A percentile compares a stretch with the other conserved stretches of the same genome.
phyloP scores from a whole-genome alignment of 2,888 invertebrate species.

The Idaea biselata region DNA sequence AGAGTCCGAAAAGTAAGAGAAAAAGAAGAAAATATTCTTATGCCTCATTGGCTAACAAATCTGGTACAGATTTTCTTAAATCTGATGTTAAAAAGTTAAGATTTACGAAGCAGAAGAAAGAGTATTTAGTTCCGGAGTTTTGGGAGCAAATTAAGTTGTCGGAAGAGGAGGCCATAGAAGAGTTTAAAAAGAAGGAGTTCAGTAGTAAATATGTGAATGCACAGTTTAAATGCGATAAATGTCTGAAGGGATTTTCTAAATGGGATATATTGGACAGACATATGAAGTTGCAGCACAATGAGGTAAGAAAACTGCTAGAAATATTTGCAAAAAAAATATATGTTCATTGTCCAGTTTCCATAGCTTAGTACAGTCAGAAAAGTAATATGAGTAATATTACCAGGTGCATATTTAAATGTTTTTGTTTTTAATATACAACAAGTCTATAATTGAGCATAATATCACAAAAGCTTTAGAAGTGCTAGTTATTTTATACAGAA shows the following conservation, averaged over 20 bases:
- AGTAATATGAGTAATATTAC: too few relatives aligned
- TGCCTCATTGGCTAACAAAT: slow-evolving; percentile 11
- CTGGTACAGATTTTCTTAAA: slow-evolving; percentile 19
- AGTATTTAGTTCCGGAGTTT: slow-evolving; percentile 45
- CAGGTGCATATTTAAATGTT: too few relatives aligned
- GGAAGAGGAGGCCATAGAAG: slow-evolving; percentile 57
- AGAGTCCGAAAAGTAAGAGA: slow-evolving; percentile 11
- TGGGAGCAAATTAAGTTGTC: slow-evolving; percentile 55
- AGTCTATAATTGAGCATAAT: too few relatives aligned
- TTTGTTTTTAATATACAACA: too few relatives aligned
- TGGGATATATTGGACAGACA: slow-evolving; percentile 63
- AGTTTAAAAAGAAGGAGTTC: slow-evolving; percentile 47
- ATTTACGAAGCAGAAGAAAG: slow-evolving; percentile 31
- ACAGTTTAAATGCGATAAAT: slow-evolving; percentile 56
- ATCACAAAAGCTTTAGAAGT: too few relatives aligned
- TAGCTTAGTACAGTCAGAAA: too few relatives aligned
- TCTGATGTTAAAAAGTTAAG: slow-evolving; percentile 33
- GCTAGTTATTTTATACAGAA: too few relatives aligned
- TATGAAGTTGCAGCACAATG: slow-evolving; percentile 52
- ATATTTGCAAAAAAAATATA: too few relatives aligned
- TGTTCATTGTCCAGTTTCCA: too few relatives aligned
- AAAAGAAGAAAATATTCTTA: slow-evolving; percentile 13
- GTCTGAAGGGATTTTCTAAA: slow-evolving; percentile 63
- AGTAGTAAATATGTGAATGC: slow-evolving; percentile 52
- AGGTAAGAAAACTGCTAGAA: too few relatives aligned